These are phyloP conservation scores for Dryomyza anilis DNA, from an alignment of 2,888 invertebrate species.

Conservation along the genomic window DNA sequence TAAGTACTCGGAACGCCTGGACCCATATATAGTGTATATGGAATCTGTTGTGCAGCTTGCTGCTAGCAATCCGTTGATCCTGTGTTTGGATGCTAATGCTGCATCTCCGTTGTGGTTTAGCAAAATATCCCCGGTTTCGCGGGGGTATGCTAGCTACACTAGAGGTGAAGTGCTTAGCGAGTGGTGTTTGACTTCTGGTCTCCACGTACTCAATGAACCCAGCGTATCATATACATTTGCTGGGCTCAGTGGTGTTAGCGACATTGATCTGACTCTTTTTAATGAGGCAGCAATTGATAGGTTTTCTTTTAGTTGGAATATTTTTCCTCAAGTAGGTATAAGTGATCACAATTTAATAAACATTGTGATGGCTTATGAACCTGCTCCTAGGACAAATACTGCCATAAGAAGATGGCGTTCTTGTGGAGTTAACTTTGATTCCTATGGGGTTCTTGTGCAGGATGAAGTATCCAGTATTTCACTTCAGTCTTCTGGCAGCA, in stretches of 20 bases:
- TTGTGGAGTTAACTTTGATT: background rate
- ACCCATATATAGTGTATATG: constrained; percentile 28
- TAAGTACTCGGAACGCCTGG: constrained; percentile 1
- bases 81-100: no score
- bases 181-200: no score
- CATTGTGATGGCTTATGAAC: background rate
- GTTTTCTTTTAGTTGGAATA: background rate
- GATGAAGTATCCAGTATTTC: background rate
- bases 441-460: no score
- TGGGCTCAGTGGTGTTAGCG: background rate
- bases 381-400: background rate
- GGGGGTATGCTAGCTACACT: background rate
- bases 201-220: background rate
- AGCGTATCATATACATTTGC: constrained; percentile 4
- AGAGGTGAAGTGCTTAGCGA: background rate
- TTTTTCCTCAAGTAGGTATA: background rate
- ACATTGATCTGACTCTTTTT: background rate
- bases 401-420: background rate
- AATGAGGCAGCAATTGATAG: background rate
- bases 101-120: no score
- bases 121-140: no score
- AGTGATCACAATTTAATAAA: constrained; percentile 9
- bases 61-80: no score
- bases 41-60: no score
- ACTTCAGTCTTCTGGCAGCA: background rate